A percentile compares a stretch with the other conserved stretches of the same genome.
These are phyloP conservation scores for Heliconius ethilla DNA, from an alignment of 2,888 invertebrate genomes.

Conservation along the genomic window DNA sequence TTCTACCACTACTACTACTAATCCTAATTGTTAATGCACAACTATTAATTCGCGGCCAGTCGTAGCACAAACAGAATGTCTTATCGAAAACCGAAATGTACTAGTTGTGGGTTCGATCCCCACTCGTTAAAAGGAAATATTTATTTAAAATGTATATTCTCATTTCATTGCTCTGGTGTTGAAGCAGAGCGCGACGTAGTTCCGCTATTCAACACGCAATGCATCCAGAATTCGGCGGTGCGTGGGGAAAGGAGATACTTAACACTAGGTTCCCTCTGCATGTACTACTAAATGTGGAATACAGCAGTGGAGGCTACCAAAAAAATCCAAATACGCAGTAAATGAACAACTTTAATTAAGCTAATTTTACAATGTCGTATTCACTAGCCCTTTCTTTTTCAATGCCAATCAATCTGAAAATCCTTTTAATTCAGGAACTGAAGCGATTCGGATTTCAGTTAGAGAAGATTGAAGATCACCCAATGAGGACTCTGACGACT, in stretches of 20 bases:
- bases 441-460: not conserved
- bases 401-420: not conserved
- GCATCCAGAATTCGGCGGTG: not conserved
- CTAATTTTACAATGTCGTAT: not conserved
- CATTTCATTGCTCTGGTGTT: not conserved
- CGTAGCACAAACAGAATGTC: no score
- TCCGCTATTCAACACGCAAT: not conserved
- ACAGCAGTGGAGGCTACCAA: no score
- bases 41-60: no score
- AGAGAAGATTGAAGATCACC: constrained; percentile 1
- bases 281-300: not conserved
- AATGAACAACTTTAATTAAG: not conserved
- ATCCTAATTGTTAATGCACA: no score
- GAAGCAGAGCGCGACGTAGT: not conserved
- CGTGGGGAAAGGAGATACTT: no score
- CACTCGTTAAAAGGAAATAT: no score
- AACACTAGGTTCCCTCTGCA: not conserved
- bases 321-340: not conserved
- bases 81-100: no score
- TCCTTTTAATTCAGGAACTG: not conserved
- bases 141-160: no score
- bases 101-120: no score
- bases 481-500: not conserved
- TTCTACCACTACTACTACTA: no score
- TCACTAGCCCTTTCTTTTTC: not conserved